Evolutionary conservation across 2,888 invertebrate species (phyloP).

Genomic region (Anoncus sp.): DNA sequence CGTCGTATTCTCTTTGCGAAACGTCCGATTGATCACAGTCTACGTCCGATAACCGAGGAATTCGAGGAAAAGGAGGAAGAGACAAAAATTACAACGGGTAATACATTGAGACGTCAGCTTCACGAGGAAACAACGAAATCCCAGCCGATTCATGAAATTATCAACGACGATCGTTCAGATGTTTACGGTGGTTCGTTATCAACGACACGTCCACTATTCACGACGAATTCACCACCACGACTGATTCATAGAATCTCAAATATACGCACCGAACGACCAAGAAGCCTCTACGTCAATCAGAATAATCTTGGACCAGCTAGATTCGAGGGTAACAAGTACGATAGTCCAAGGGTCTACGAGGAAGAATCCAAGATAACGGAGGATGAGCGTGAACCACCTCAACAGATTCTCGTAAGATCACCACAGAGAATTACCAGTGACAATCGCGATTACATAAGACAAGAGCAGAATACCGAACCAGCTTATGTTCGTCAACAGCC

Average conservation of each 20-base stretch:
- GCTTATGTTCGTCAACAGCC: conserved; percentile 76
- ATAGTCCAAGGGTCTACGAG: conserved; percentile 73
- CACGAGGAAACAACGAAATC: conserved; percentile 84
- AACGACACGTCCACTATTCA: conserved; percentile 88
- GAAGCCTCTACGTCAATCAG: conserved; percentile 69
- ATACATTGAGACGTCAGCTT: conserved; percentile 87
- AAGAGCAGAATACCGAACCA: conserved; percentile 72
- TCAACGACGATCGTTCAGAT: conserved; percentile 88
- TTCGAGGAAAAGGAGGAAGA: conserved; percentile 82
- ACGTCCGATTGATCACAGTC: conserved; percentile 78
- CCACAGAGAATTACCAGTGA: conserved; percentile 67
- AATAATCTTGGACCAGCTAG: conserved; percentile 76
- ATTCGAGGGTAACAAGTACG: conserved; percentile 76
- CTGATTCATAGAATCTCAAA: conserved; percentile 82
- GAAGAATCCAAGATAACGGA: conserved; percentile 72
- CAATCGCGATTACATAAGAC: conserved; percentile 75
- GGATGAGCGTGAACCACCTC: conserved; percentile 75
- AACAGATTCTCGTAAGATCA: conserved; percentile 74
- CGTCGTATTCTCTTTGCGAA: conserved; percentile 77
- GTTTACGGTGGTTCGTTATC: conserved; percentile 87
- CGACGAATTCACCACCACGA: conserved; percentile 87
- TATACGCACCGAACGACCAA: conserved; percentile 74
- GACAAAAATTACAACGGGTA: conserved; percentile 83
- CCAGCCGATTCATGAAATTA: conserved; percentile 85
- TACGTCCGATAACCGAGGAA: conserved; percentile 81